phyloP scores from a whole-genome alignment of 2,113 vertebrate genomes.

The Microcebus jonahi region DNA sequence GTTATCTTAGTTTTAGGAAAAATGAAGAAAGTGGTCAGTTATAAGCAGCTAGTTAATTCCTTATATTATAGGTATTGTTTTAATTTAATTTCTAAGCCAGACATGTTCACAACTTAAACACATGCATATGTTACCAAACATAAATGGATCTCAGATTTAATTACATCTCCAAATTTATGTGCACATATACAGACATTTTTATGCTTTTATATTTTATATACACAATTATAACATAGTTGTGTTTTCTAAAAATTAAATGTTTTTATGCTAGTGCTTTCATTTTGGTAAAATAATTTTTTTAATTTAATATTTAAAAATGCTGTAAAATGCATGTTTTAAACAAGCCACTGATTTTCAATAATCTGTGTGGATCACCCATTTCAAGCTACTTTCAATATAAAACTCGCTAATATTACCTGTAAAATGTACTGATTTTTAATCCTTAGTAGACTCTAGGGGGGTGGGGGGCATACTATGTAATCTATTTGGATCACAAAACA shows the following conservation, averaged over 20 bases:
- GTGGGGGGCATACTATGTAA: no score
- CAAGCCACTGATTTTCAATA: neutral
- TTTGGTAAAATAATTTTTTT: neutral
- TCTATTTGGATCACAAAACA: conserved; percentile 3
- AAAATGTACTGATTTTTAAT: neutral
- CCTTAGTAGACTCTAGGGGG: no score
- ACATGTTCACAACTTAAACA: neutral
- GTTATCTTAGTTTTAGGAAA: neutral
- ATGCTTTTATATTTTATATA: conserved; percentile 6
- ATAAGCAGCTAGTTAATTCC: neutral
- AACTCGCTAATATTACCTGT: neutral
- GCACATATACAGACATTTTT: neutral
- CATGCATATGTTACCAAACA: neutral
- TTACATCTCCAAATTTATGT: conserved; percentile 1
- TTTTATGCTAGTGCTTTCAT: neutral
- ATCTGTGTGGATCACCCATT: neutral
- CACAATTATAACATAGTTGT: neutral
- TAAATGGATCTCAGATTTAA: neutral
- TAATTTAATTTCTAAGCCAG: neutral
- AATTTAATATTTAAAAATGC: neutral
- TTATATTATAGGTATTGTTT: neutral
- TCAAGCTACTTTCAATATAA: neutral
- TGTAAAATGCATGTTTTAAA: neutral
- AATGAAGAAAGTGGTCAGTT: neutral
- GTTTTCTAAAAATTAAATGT: neutral